phyloP scores from a whole-genome alignment of 2,888 invertebrate genomes.

The Drosophila planitibia region DNA sequence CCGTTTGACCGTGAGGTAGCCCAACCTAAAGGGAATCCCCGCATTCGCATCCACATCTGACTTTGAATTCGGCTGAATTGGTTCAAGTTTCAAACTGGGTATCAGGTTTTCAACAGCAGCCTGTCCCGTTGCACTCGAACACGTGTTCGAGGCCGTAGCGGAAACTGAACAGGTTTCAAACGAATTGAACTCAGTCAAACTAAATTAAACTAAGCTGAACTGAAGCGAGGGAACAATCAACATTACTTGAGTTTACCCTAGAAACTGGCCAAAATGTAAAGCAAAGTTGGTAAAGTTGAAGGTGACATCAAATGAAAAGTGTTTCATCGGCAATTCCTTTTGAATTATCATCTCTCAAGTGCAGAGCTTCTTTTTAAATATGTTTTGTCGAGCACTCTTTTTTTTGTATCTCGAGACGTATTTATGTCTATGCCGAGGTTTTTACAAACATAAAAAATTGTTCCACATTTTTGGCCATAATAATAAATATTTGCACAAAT shows the following conservation, averaged over 20 bases:
- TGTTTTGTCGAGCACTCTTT: neutral
- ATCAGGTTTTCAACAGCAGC: constrained; percentile 19
- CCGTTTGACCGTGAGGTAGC: constrained; percentile 51
- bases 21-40: constrained; percentile 6
- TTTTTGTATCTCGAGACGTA: neutral
- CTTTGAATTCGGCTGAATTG: constrained; percentile 3
- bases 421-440: constrained; percentile 2
- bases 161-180: constrained; percentile 19
- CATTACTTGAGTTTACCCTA: neutral
- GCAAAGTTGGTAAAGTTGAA: constrained; percentile 10
- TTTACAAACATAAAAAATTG: neutral
- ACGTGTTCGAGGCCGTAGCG: constrained; percentile 45
- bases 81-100: constrained; percentile 8
- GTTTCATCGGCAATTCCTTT: constrained; percentile 20
- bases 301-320: constrained; percentile 15
- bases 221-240: constrained; percentile 17
- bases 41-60: neutral
- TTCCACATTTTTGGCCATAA: neutral
- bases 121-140: constrained; percentile 44
- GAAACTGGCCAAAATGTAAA: neutral
- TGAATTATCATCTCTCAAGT: neutral
- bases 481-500: neutral
- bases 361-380: neutral
- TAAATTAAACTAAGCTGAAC: constrained; percentile 23
- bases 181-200: constrained; percentile 12